A percentile compares a stretch with the other conserved stretches of the same genome.
These are phyloP conservation scores for Eurois occulta DNA, from an alignment of 2,888 invertebrate genomes.

Conservation along the genomic window DNA sequence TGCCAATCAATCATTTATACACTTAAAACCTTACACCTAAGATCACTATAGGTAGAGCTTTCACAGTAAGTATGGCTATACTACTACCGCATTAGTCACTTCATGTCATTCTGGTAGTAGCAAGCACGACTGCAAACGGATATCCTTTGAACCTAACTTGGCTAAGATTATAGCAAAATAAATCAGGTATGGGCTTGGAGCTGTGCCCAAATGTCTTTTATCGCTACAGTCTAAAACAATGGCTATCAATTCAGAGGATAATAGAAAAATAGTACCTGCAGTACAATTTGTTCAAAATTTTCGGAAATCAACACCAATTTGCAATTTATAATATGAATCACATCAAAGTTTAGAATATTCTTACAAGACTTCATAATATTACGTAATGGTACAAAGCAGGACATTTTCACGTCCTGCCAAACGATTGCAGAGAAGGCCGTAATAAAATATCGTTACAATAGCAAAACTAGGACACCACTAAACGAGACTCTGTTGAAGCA, in stretches of 20 bases:
- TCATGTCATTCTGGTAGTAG: slow-evolving; percentile 18
- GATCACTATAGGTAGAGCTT: neutral
- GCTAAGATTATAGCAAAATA: slow-evolving; percentile 42
- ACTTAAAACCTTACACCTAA: neutral
- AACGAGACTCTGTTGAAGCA: slow-evolving; percentile 55
- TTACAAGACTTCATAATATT: neutral
- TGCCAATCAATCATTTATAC: neutral
- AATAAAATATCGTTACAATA: slow-evolving; percentile 46
- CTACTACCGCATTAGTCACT: slow-evolving; percentile 19
- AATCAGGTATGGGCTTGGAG: slow-evolving; percentile 50
- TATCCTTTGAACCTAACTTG: slow-evolving; percentile 35
- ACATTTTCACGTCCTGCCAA: slow-evolving; percentile 35
- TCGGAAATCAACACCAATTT: neutral
- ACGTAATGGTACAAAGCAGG: neutral
- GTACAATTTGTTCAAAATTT: neutral
- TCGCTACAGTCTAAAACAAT: slow-evolving; percentile 30
- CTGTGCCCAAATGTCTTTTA: slow-evolving; percentile 43
- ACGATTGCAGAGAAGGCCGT: slow-evolving; percentile 16
- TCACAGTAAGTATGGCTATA: neutral
- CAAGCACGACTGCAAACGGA: slow-evolving; percentile 41
- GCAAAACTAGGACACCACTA: slow-evolving; percentile 58
- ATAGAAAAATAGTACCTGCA: neutral
- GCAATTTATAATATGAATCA: neutral
- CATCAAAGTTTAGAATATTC: neutral
- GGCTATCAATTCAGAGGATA: slow-evolving; percentile 17